A percentile compares a stretch with the other conserved stretches of the same genome.
phyloP scores from a whole-genome alignment of 1,140 invertebrate species.

The Atta texana region DNA sequence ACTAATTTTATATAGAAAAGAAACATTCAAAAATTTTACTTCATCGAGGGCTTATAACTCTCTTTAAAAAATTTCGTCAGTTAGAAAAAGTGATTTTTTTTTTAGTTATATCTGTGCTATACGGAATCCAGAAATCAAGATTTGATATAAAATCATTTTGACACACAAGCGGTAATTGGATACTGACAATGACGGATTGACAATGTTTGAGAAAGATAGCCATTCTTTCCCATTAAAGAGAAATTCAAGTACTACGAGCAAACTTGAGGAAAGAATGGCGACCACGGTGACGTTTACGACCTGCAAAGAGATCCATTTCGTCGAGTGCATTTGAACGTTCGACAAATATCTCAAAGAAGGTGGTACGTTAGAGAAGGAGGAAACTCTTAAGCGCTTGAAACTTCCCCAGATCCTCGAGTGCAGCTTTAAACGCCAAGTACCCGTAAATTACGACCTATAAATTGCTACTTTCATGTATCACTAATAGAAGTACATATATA shows the following conservation, averaged over 20 bases:
- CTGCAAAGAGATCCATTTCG: conserved; percentile 77
- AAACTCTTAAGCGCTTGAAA: conserved; percentile 70
- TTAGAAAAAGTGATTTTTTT: background rate
- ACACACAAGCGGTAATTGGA: background rate
- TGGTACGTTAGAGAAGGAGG: conserved; percentile 68
- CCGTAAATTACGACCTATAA: conserved; percentile 66
- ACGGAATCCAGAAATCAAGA: background rate
- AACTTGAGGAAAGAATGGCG: conserved; percentile 68
- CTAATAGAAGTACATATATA: background rate
- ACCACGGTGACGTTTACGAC: conserved; percentile 68
- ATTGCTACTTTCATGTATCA: conserved; percentile 41
- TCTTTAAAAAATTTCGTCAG: background rate
- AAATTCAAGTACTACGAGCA: conserved; percentile 66
- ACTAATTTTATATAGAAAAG: background rate
- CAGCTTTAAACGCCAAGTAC: conserved; percentile 50
- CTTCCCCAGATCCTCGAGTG: conserved; percentile 56
- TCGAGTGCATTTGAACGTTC: conserved; percentile 74
- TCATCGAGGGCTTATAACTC: background rate
- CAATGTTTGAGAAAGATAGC: conserved; percentile 57
- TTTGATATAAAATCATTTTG: background rate
- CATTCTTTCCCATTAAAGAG: conserved; percentile 59
- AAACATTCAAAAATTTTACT: background rate
- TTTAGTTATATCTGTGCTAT: background rate
- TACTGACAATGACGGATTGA: conserved; percentile 30
- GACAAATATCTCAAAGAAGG: conserved; percentile 72